phyloP scores from a whole-genome alignment of 2,888 invertebrate species.

The Xanthostigma xanthostigma region DNA sequence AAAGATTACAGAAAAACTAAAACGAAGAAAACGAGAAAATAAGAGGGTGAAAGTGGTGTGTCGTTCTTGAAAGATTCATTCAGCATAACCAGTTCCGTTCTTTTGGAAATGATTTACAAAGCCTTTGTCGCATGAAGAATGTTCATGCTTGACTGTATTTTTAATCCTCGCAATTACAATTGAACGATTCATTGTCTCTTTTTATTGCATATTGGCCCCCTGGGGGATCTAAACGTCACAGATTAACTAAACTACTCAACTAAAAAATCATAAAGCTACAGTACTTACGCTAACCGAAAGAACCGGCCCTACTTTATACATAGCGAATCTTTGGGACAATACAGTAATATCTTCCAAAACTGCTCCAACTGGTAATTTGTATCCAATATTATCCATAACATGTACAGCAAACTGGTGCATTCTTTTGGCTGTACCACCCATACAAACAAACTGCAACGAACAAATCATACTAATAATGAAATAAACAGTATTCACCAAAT shows the following conservation, averaged over 20 bases:
- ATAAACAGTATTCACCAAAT: background rate
- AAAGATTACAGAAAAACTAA: no score
- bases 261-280: background rate
- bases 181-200: background rate
- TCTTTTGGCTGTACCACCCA: constrained; percentile 49
- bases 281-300: constrained; percentile 42
- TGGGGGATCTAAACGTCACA: background rate
- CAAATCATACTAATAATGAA: background rate
- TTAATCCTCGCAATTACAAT: constrained; percentile 1
- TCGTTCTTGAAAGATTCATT: no score
- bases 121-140: no score
- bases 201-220: no score
- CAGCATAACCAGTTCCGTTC: no score
- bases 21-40: no score
- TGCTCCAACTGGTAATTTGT: constrained; percentile 27
- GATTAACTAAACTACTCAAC: background rate
- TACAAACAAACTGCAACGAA: constrained; percentile 45
- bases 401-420: constrained; percentile 47
- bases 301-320: constrained; percentile 53
- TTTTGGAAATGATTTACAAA: no score
- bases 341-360: constrained; percentile 38
- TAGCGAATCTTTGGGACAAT: constrained; percentile 43
- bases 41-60: no score
- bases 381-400: constrained; percentile 32
- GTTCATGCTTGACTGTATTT: no score